phyloP scores from a whole-genome alignment of 2,888 invertebrate species.

The Matsumyia berberina region DNA sequence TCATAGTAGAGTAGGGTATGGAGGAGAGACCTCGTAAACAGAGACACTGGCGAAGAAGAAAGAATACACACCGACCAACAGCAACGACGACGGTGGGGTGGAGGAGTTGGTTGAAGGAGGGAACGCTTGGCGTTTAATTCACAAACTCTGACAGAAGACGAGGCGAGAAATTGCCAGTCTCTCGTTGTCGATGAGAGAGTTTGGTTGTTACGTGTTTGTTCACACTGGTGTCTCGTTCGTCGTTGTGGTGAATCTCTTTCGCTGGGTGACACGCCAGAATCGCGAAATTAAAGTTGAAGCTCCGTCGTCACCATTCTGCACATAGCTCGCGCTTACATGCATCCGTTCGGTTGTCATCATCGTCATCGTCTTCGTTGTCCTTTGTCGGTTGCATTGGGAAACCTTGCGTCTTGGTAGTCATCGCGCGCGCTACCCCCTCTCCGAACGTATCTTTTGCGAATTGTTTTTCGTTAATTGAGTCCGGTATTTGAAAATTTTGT shows the following conservation, averaged over 20 bases:
- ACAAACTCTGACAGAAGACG: conserved; percentile 65
- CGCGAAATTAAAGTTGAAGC: conserved; percentile 1
- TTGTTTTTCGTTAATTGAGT: conserved; percentile 41
- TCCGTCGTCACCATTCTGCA: not conserved
- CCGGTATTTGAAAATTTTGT: conserved; percentile 44
- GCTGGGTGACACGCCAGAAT: conserved; percentile 7
- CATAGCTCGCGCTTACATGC: not conserved
- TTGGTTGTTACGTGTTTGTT: conserved; percentile 53
- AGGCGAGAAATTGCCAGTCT: conserved; percentile 67
- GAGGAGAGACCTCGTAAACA: conserved; percentile 59
- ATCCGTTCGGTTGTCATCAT: conserved; percentile 22
- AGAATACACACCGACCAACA: conserved; percentile 44
- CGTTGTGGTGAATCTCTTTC: conserved; percentile 17
- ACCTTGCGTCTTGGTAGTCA: not conserved
- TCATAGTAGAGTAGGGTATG: conserved; percentile 58
- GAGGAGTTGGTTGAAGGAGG: conserved; percentile 40
- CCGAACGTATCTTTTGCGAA: conserved; percentile 40
- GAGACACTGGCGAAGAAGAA: conserved; percentile 57
- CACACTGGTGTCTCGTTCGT: not conserved
- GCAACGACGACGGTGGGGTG: conserved; percentile 1
- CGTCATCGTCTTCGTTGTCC: not conserved
- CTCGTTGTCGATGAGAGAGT: conserved; percentile 66
- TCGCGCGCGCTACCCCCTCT: conserved; percentile 27
- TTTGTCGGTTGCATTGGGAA: not conserved
- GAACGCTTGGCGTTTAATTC: conserved; percentile 60